A percentile compares a stretch with the other conserved stretches of the same genome.
These are phyloP conservation scores for Netelia melanura DNA, from an alignment of 2,888 invertebrate genomes.

Conservation along the genomic window DNA sequence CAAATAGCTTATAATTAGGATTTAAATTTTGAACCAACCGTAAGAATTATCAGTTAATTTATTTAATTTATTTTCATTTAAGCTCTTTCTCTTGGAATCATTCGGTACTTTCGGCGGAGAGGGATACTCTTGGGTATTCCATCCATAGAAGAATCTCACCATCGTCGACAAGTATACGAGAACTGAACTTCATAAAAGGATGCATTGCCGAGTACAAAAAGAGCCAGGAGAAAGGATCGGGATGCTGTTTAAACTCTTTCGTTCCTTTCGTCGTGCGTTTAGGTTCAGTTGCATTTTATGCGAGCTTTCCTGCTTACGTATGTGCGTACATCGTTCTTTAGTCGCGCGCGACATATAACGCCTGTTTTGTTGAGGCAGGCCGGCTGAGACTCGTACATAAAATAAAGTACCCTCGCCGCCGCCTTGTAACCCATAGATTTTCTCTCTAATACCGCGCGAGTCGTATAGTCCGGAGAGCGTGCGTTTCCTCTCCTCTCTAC, in stretches of 20 bases:
- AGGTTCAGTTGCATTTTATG: constrained; percentile 3
- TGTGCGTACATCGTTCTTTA: constrained; percentile 9
- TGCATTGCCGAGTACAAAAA: background rate
- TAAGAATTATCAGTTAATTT: too few species aligned
- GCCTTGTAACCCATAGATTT: constrained; percentile 43
- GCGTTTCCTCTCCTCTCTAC: background rate
- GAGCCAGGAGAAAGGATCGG: background rate
- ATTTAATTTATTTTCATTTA: too few species aligned
- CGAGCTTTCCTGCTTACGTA: background rate
- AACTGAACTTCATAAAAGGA: background rate
- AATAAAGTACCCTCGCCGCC: constrained; percentile 72
- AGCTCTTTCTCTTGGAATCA: too few species aligned
- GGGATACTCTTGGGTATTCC: background rate
- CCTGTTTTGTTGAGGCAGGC: constrained; percentile 74
- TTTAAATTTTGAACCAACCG: too few species aligned
- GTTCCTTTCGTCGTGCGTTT: background rate
- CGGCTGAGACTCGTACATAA: constrained; percentile 72
- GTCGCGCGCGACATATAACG: constrained; percentile 47
- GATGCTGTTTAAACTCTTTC: background rate
- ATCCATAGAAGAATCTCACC: background rate
- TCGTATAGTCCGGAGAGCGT: constrained; percentile 3
- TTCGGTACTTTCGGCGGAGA: background rate
- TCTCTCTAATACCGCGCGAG: constrained; percentile 46
- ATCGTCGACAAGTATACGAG: background rate
- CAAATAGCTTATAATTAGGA: too few species aligned